Evolutionary conservation across 1,140 invertebrate species (phyloP), one percentile per base, ranked within the genome.

Genomic region (Meloidogyne floridensis): DNA sequence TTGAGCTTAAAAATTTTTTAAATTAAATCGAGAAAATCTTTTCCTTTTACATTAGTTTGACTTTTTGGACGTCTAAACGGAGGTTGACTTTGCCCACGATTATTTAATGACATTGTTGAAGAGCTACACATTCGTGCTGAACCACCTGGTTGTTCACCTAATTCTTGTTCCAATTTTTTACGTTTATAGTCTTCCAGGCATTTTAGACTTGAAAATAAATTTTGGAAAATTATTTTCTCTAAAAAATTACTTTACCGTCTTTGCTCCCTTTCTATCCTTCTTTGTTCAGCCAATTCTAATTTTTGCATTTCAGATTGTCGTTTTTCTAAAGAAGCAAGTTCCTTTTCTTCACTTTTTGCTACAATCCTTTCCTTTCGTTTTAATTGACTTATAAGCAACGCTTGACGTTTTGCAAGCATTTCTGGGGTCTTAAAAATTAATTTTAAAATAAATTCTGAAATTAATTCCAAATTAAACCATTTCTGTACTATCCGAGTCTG

Each of bases 221-320:
- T n/a, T n/a, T n/a, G 0, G 0, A 65, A n/a, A 65, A 18, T 47
- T 4, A 18, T 0, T 18, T n/a, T 42, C 6, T 74, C 5, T 32
- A 54, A 20, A 8, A 51, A 47, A 47, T 51, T n/a, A 5, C 13
- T 1, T 32, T n/a, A 87, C 86, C 87, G 69, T 79, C 87, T 88
- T 56, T 86, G 72, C 69, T 89, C 89, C 32, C 86, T 80, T 78
- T 89, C 88, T n/a, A 88, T 51, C 71, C 98, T 98, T 88, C 97
- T 95, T 85, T 97, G 92, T 91, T 96, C 95, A 91, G 98, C 95
- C 90, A 96, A 94, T 90, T 97, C 95, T 84, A 97, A 93, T 90
- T 98, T 98, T 81, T 93, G 92, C 82, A 95, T 94, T 81, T 96
- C 91, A 85, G 95, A 92, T 56, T 93, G 92, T 87, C 94, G 93